A percentile compares a stretch with the other conserved stretches of the same genome.
Conservation (phyloP, 2,797 vertebrate species). For the Pseudopleuronectes americanus region DNA sequence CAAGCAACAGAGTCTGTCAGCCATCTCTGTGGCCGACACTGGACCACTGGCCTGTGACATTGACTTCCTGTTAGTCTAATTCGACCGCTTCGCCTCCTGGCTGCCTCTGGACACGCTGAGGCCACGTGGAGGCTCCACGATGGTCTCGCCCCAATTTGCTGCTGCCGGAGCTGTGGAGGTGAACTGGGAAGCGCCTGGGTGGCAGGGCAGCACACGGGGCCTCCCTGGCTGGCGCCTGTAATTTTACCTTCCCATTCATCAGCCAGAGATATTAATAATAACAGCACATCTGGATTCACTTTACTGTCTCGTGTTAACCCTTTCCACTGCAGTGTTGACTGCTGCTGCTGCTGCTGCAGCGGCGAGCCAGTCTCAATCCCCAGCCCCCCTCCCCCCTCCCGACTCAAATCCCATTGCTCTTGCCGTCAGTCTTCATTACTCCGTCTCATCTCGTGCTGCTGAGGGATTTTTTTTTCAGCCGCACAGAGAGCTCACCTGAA, state of each 20-base stretch:
- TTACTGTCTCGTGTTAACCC: slow-evolving; percentile 90
- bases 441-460: slow-evolving; percentile 40
- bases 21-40: neutral
- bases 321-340: slow-evolving; percentile 47
- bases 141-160: slow-evolving; percentile 11
- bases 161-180: slow-evolving; percentile 56
- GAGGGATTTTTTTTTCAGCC: slow-evolving; percentile 19
- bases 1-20: slow-evolving; percentile 19
- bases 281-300: slow-evolving; percentile 98
- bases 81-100: neutral
- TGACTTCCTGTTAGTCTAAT: slow-evolving; percentile 31
- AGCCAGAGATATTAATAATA: slow-evolving; percentile 96
- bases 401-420: slow-evolving; percentile 47
- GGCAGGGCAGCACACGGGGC: slow-evolving; percentile 79
- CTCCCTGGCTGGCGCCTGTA: slow-evolving; percentile 87
- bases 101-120: slow-evolving; percentile 15
- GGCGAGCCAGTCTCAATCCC: slow-evolving; percentile 6
- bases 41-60: slow-evolving; percentile 10
- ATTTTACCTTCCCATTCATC: slow-evolving; percentile 96
- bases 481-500: slow-evolving; percentile 33
- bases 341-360: slow-evolving; percentile 40
- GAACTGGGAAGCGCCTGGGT: slow-evolving; percentile 78
- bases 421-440: slow-evolving; percentile 63
- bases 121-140: slow-evolving; percentile 22
- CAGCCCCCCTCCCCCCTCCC: neutral